A percentile compares a stretch with the other conserved stretches of the same genome.
phyloP scores from a whole-genome alignment of 2,797 vertebrate genomes.

The Ptychadena robeensis region DNA sequence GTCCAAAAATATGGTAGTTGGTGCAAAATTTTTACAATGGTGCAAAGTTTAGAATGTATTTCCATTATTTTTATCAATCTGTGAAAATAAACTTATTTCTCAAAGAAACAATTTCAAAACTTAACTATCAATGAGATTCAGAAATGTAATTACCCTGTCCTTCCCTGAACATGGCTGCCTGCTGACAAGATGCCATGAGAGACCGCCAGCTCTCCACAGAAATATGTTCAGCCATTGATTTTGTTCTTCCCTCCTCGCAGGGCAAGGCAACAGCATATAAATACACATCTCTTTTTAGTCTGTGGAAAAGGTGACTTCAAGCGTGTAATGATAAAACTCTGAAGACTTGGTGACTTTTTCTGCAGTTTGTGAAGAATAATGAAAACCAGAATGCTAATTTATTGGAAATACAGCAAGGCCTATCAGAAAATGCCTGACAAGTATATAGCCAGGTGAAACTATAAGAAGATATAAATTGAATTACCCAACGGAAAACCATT shows the following conservation, averaged over 20 bases:
- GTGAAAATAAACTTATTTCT: not conserved
- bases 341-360: not conserved
- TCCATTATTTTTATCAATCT: not conserved
- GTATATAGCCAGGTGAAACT: too few species aligned
- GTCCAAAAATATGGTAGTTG: too few species aligned
- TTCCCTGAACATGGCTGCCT: constrained; percentile 19
- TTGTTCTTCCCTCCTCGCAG: not conserved
- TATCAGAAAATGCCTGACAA: not conserved
- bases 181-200: constrained; percentile 31
- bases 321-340: not conserved
- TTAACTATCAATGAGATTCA: constrained; percentile 6
- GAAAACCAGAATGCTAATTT: not conserved
- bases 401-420: not conserved
- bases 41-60: not conserved
- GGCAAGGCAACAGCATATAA: not conserved
- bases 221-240: constrained; percentile 35
- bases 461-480: too few species aligned
- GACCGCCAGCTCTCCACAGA: constrained; percentile 7
- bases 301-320: not conserved
- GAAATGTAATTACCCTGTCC: not conserved
- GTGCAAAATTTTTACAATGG: too few species aligned
- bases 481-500: too few species aligned
- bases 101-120: constrained; percentile 3
- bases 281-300: not conserved
- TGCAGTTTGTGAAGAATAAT: not conserved